These are phyloP conservation scores for Drosophila peninsularis DNA, from an alignment of 2,888 invertebrate genomes.

Conservation along the genomic window DNA sequence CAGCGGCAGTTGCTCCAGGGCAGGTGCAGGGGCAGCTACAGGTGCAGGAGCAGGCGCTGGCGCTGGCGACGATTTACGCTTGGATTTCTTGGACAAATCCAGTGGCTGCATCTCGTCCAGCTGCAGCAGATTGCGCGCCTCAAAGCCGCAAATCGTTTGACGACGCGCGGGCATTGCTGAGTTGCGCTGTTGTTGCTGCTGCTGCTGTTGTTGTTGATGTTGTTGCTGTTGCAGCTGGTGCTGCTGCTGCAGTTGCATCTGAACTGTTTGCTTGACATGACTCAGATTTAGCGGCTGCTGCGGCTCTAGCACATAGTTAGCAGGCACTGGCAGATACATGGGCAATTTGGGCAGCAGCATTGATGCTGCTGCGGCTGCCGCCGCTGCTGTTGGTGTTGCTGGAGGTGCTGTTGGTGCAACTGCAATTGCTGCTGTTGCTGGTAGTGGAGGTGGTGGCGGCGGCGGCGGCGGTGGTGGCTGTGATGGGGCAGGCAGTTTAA, in stretches of 20 bases:
- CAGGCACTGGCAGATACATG: constrained; percentile 58
- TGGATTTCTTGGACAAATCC: constrained; percentile 82
- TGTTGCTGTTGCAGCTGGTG: constrained; percentile 12
- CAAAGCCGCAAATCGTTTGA: constrained; percentile 82
- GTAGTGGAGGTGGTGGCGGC: constrained; percentile 2
- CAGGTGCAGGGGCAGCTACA: not conserved
- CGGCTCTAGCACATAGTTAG: constrained; percentile 49
- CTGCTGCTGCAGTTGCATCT: constrained; percentile 16
- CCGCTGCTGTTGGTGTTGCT: not conserved
- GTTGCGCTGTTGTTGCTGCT: constrained; percentile 43
- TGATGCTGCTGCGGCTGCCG: constrained; percentile 15
- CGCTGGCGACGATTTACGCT: constrained; percentile 44
- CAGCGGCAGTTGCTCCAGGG: constrained; percentile 6
- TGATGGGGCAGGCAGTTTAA: constrained; percentile 11
- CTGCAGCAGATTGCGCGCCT: constrained; percentile 68
- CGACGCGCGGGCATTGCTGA: constrained; percentile 71
- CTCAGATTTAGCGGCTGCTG: constrained; percentile 74
- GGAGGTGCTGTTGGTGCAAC: constrained; percentile 9
- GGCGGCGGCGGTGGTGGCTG: constrained; percentile 2
- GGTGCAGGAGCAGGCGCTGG: not conserved
- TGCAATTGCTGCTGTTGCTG: constrained; percentile 14
- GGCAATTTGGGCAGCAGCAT: constrained; percentile 66
- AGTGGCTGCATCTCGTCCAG: constrained; percentile 81
- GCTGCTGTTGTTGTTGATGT: constrained; percentile 17
- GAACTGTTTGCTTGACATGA: constrained; percentile 41